phyloP scores from a whole-genome alignment of 2,113 vertebrate genomes.

The Abramis brama region DNA sequence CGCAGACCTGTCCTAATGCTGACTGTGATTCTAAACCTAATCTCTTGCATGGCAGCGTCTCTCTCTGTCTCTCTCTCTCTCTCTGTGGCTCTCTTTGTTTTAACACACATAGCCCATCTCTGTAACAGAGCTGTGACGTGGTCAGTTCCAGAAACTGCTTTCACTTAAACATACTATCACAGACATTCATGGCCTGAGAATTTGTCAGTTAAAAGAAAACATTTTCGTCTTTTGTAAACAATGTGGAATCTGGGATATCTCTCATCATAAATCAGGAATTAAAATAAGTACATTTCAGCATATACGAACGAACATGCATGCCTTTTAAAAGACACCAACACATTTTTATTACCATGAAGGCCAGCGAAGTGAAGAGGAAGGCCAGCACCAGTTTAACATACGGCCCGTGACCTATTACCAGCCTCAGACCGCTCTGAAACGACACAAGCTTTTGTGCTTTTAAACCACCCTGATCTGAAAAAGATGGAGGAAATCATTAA shows the following conservation, averaged over 20 bases:
- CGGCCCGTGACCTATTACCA: conserved; percentile 86
- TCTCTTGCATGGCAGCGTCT: conserved; percentile 6
- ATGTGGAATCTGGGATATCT: not conserved
- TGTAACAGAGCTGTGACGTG: not conserved
- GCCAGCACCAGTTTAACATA: conserved; percentile 88
- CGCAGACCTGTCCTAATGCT: not conserved
- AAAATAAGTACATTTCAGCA: not conserved
- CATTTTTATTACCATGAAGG: conserved; percentile 86
- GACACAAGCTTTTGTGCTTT: conserved; percentile 72
- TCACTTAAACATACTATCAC: not conserved
- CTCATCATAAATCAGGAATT: not conserved
- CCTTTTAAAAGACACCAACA: not conserved
- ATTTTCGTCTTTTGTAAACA: not conserved
- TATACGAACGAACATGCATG: not conserved
- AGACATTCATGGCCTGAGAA: not conserved
- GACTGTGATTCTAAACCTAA: conserved; percentile 20
- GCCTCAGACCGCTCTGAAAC: conserved; percentile 83
- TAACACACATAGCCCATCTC: not conserved
- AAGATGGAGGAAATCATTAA: not conserved
- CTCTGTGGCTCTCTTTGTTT: not conserved
- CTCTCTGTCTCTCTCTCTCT: not conserved
- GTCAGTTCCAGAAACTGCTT: conserved; percentile 21
- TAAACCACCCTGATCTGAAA: conserved; percentile 71
- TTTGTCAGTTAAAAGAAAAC: not conserved
- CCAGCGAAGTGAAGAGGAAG: conserved; percentile 94